phyloP scores from a whole-genome alignment of 53 echinoderm and acorn worm genomes.

The Henricia sp. region DNA sequence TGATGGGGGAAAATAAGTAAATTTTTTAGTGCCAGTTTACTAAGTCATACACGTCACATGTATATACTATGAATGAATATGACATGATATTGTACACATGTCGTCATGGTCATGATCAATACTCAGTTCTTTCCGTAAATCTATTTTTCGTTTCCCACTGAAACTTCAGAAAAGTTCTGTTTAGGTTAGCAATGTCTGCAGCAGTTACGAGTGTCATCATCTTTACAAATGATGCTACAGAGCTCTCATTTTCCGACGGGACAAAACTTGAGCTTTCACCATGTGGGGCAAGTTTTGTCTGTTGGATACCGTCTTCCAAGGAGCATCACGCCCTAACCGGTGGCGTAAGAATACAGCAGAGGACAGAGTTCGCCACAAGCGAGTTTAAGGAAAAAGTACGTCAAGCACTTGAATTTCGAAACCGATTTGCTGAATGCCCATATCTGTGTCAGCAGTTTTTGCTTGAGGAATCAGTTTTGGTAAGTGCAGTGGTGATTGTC shows the following conservation, averaged over 20 bases:
- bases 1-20: no score
- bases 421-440: slow-evolving; percentile 79
- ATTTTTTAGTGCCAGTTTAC: no score
- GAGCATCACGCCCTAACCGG: slow-evolving; percentile 13
- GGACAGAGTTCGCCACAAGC: slow-evolving; percentile 72
- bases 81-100: no score
- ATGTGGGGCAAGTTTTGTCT: slow-evolving; percentile 78
- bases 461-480: slow-evolving; percentile 41
- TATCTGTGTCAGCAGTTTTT: slow-evolving; percentile 61
- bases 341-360: slow-evolving; percentile 57
- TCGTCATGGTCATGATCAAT: no score
- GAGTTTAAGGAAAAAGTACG: slow-evolving; percentile 58
- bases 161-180: neutral
- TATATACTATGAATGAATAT: no score
- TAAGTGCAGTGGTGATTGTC: slow-evolving; percentile 18
- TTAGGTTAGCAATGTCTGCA: no score
- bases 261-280: slow-evolving; percentile 73
- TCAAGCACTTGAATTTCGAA: slow-evolving; percentile 73
- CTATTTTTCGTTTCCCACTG: no score
- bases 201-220: slow-evolving; percentile 29
- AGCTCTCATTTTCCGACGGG: slow-evolving; percentile 70
- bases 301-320: neutral
- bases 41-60: no score
- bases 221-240: slow-evolving; percentile 64
- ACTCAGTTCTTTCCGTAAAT: no score